A percentile compares a stretch with the other conserved stretches of the same genome.
Conservation (phyloP, 1,140 invertebrate species). For the Himalopsyche phryganea region DNA sequence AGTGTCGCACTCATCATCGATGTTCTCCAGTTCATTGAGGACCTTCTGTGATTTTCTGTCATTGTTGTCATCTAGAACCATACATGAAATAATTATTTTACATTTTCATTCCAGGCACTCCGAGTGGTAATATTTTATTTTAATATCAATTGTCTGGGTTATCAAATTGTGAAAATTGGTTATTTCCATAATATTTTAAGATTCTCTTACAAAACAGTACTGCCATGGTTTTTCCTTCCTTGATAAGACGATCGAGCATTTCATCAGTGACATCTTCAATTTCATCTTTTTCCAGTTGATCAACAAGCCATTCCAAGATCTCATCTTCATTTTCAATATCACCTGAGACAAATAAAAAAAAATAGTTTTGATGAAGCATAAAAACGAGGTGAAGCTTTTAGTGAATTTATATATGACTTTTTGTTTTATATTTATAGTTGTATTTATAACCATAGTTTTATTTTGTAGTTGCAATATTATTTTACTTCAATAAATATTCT, state of each 20-base stretch:
- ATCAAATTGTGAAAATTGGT: too few species aligned
- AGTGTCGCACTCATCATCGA: slow-evolving; percentile 90
- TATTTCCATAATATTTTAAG: too few species aligned
- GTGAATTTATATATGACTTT: too few species aligned
- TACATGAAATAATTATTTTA: too few species aligned
- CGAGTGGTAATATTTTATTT: too few species aligned
- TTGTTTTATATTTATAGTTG: too few species aligned
- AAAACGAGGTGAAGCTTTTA: neutral
- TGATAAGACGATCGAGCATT: slow-evolving; percentile 86
- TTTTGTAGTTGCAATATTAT: too few species aligned
- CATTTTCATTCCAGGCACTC: too few species aligned
- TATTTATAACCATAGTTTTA: too few species aligned
- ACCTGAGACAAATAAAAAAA: slow-evolving; percentile 50
- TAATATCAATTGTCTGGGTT: too few species aligned
- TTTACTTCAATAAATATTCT: too few species aligned
- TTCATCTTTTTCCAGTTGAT: slow-evolving; percentile 85
- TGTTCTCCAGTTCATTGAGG: slow-evolving; percentile 87
- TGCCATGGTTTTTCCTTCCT: slow-evolving; percentile 83
- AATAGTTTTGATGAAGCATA: neutral
- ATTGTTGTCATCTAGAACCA: slow-evolving; percentile 79
- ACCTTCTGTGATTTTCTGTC: slow-evolving; percentile 83
- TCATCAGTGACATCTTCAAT: slow-evolving; percentile 94
- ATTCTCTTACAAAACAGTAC: slow-evolving; percentile 92
- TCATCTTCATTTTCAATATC: slow-evolving; percentile 89
- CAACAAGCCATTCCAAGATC: slow-evolving; percentile 83